Evolutionary conservation across 2,888 invertebrate species (phyloP).

Genomic region (Diadromus collaris): DNA sequence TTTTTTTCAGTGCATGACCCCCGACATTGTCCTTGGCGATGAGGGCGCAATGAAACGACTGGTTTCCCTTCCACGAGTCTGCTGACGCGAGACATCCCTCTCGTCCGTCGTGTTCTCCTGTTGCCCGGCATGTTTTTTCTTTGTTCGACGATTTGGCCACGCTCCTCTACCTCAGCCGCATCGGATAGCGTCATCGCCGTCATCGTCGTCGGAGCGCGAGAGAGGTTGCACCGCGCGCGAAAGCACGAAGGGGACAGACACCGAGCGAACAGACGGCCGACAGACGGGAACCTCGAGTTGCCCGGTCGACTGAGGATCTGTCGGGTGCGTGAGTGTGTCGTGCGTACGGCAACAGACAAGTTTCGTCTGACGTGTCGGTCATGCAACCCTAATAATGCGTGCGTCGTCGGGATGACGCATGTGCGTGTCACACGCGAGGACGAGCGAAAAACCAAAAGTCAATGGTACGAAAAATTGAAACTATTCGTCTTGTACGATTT

Average conservation of each 20-base stretch:
- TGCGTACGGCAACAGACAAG: constrained; percentile 14
- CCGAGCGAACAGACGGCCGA: not conserved
- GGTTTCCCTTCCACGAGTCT: constrained; percentile 23
- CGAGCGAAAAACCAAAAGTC: constrained; percentile 27
- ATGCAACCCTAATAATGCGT: constrained; percentile 78
- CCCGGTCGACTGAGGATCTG: constrained; percentile 34
- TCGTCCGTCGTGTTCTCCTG: constrained; percentile 75
- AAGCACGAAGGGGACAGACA: constrained; percentile 21
- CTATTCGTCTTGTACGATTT: not conserved
- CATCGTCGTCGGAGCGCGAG: constrained; percentile 41
- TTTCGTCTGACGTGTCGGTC: constrained; percentile 61
- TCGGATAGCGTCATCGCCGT: constrained; percentile 9
- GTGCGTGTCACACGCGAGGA: constrained; percentile 72
- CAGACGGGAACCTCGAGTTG: not conserved
- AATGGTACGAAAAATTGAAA: not conserved
- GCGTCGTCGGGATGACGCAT: constrained; percentile 75
- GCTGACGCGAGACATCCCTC: constrained; percentile 60
- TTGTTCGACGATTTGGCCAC: constrained; percentile 75
- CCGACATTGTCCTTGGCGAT: constrained; percentile 54
- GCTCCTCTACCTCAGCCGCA: constrained; percentile 39
- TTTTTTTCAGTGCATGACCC: constrained; percentile 73
- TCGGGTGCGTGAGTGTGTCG: constrained; percentile 36
- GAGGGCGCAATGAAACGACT: constrained; percentile 53
- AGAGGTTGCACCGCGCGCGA: constrained; percentile 19
- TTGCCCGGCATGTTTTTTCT: constrained; percentile 78